A percentile compares a stretch with the other conserved stretches of the same genome.
phyloP scores from a whole-genome alignment of 2,888 invertebrate genomes.

The Hoplodrina ambigua region DNA sequence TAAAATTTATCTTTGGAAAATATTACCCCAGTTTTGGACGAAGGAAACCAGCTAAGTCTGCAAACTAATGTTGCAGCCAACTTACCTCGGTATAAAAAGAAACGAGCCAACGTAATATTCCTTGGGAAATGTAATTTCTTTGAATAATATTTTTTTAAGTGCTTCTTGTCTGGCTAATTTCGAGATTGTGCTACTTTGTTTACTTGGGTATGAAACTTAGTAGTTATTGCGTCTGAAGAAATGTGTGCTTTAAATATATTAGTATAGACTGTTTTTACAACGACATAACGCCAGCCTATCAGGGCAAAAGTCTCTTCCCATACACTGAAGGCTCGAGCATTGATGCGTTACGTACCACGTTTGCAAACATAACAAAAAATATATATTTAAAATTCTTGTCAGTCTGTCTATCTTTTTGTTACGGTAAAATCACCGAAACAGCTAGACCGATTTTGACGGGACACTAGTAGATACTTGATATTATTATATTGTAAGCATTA shows the following conservation, averaged over 20 bases:
- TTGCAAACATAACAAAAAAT: no score
- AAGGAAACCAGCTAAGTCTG: conserved; percentile 78
- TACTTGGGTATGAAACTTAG: conserved; percentile 41
- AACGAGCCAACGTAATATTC: conserved; percentile 75
- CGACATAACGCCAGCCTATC: no score
- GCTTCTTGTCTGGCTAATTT: conserved; percentile 60
- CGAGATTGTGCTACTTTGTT: conserved; percentile 58
- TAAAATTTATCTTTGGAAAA: conserved; percentile 86
- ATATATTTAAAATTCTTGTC: no score
- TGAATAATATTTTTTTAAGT: conserved; percentile 72
- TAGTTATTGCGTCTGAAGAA: conserved; percentile 29
- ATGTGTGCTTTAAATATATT: conserved; percentile 22
- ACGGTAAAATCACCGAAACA: no score
- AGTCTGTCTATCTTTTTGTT: no score
- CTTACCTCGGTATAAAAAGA: conserved; percentile 78
- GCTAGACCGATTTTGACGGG: no score
- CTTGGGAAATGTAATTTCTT: conserved; percentile 75
- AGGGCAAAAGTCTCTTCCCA: no score
- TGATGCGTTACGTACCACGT: no score
- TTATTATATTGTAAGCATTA: no score
- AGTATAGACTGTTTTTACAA: not conserved
- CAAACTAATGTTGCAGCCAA: conserved; percentile 82
- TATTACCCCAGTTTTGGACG: conserved; percentile 81
- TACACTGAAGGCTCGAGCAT: no score
- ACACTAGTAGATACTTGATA: no score